phyloP scores from a whole-genome alignment of 1,140 invertebrate species.

The Pseudomyrmex cubaensis region DNA sequence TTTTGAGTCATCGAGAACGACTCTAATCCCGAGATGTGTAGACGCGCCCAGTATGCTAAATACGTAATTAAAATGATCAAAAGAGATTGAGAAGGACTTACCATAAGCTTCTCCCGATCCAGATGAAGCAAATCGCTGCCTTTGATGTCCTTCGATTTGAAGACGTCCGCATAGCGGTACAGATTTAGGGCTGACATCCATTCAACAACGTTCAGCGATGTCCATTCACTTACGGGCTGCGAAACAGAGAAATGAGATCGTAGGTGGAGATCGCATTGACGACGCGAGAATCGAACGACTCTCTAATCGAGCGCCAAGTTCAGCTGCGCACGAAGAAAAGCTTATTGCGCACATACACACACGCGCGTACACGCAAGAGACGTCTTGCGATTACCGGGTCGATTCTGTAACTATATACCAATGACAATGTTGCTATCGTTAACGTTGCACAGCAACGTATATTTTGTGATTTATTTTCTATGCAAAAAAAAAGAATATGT shows the following conservation, averaged over 20 bases:
- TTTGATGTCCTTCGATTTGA: conserved; percentile 90
- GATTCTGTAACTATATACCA: no score
- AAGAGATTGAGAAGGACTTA: conserved; percentile 79
- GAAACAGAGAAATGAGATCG: conserved; percentile 74
- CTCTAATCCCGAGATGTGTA: conserved; percentile 37
- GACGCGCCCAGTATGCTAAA: conserved; percentile 35
- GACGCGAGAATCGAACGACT: conserved; percentile 19
- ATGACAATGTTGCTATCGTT: no score
- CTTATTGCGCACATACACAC: neutral
- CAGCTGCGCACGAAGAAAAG: conserved; percentile 20
- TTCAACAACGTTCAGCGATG: conserved; percentile 89
- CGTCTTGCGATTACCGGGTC: neutral
- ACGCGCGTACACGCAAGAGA: neutral
- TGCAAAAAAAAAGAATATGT: no score
- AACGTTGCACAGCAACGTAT: no score
- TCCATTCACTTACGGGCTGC: conserved; percentile 90
- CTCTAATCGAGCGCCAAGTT: conserved; percentile 29
- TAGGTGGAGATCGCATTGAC: conserved; percentile 39
- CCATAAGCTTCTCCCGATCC: conserved; percentile 90
- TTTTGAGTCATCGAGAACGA: neutral
- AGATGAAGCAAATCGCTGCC: conserved; percentile 88
- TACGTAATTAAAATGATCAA: conserved; percentile 29
- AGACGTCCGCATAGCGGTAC: conserved; percentile 90
- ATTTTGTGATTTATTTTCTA: no score
- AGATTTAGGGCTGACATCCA: conserved; percentile 92